Base-by-base conservation (phyloP, 2,797 vertebrate genomes). In the Triplophysa bombifrons region DNA sequence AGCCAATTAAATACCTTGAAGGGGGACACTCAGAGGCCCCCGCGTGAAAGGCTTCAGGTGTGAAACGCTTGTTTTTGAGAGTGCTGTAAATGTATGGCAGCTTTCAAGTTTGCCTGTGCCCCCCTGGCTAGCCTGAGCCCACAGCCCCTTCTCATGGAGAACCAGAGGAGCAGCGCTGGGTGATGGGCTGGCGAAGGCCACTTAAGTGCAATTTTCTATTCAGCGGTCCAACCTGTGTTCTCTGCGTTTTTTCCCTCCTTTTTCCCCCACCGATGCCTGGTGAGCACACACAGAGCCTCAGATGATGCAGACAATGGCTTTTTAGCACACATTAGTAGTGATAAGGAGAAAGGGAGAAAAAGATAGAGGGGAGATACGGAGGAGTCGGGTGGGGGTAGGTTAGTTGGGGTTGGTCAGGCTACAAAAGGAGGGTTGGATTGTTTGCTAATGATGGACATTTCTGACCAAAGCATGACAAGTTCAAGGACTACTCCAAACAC, bases 1-100 rank as follows among this genome's bases (percentile, higher is more conserved):
- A 96, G 96, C 96, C 96, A 98, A 98, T 99, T 99, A 98, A 98
- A 97, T 95, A 95, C 94, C 96, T 96, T 97, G 95, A 97, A 98
- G 97, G 96, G 82, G 96, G 95, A 93, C 95, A 94, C 96, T 96
- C 95, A 94, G 95, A 93, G 95, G 95, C 93, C 93, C 89, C 94
- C 83, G 92, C 95, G 88, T 96, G 96, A 94, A 98, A 96, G 95
- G 96, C 95, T 99, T 99, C 98, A 99, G 98, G 97, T 99, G 97
- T 97, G 96, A 98, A 99, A 96, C 94, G 94, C 95, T 98, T 96
- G 95, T 96, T 94, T 96, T 96, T 98, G 74, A 98, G 97, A 97
- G 98, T 95, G 94, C 96, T 96, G 96, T 94, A 96, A 96, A 95
- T 96, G 95, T 96, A 93, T 95, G 95, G 95, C 93, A 94, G 95